A percentile compares a stretch with the other conserved stretches of the same genome.
Conservation (phyloP, 1,140 invertebrate genomes). For the Drosophila orena region DNA sequence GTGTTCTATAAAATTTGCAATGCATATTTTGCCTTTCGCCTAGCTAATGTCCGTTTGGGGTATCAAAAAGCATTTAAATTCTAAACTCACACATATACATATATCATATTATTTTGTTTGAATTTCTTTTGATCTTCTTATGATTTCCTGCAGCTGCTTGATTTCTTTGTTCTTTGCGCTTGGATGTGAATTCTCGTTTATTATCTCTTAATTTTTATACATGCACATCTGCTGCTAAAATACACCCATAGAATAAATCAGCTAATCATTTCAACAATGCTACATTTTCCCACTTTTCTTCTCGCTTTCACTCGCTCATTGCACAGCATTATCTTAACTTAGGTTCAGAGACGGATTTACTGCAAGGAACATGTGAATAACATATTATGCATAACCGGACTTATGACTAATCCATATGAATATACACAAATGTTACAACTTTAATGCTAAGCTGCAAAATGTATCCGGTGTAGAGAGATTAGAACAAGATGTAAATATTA, state of each 20-base stretch:
- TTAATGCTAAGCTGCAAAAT: constrained; percentile 62
- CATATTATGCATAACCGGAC: constrained; percentile 62
- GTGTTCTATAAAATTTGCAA: constrained; percentile 48
- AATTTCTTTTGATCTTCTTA: constrained; percentile 9
- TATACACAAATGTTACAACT: constrained; percentile 58
- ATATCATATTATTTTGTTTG: constrained; percentile 20
- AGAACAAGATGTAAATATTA: constrained; percentile 2
- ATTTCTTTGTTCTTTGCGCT: constrained; percentile 25
- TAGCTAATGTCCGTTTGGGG: constrained; percentile 67
- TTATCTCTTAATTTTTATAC: constrained; percentile 11
- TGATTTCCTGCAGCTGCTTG: constrained; percentile 14
- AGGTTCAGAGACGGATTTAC: constrained; percentile 75
- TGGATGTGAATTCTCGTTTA: constrained; percentile 44
- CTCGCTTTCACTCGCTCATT: constrained; percentile 19
- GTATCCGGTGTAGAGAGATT: not conserved
- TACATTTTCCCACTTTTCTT: constrained; percentile 46
- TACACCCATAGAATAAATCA: constrained; percentile 38
- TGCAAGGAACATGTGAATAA: constrained; percentile 77
- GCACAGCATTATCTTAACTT: constrained; percentile 69
- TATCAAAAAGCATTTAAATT: constrained; percentile 72
- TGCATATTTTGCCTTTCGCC: constrained; percentile 61
- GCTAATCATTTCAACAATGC: constrained; percentile 24
- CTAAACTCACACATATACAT: constrained; percentile 47
- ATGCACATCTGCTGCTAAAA: constrained; percentile 18
- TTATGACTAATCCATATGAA: constrained; percentile 54